Evolutionary conservation across 2,797 vertebrate genomes (phyloP).

Genomic region (Ibycter americanus): DNA sequence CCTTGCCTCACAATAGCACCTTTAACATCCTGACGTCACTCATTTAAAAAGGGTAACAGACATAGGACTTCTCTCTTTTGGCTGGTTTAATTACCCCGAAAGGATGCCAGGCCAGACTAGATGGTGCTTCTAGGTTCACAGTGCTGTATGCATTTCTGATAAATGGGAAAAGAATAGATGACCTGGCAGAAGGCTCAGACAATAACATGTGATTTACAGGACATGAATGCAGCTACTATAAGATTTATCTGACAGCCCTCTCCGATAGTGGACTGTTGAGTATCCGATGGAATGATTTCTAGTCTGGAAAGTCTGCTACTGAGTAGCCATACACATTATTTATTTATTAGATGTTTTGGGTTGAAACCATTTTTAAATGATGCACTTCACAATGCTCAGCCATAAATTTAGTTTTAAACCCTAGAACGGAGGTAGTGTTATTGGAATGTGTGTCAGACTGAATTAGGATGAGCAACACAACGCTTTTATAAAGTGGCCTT

Average conservation of each 20-base stretch:
- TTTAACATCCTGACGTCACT: background rate
- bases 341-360: constrained; percentile 95
- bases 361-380: constrained; percentile 90
- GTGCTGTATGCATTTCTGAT: constrained; percentile 90
- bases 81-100: constrained; percentile 71
- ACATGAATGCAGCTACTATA: constrained; percentile 92
- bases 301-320: constrained; percentile 86
- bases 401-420: constrained; percentile 84
- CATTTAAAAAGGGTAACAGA: constrained; percentile 17
- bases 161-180: constrained; percentile 96
- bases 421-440: constrained; percentile 84
- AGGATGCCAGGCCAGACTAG: constrained; percentile 68
- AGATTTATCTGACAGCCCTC: constrained; percentile 94
- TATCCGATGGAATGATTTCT: constrained; percentile 96
- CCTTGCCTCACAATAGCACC: background rate
- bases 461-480: constrained; percentile 84
- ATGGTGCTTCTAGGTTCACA: constrained; percentile 73
- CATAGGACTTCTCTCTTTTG: constrained; percentile 27
- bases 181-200: constrained; percentile 94
- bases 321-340: constrained; percentile 89
- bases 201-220: constrained; percentile 98
- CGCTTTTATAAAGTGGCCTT: constrained; percentile 81
- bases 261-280: constrained; percentile 87
- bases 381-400: constrained; percentile 84
- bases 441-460: constrained; percentile 85